Evolutionary conservation across 2,888 invertebrate genomes (phyloP), one percentile per base, ranked within the genome.

Genomic region (Drosophila bunnanda): DNA sequence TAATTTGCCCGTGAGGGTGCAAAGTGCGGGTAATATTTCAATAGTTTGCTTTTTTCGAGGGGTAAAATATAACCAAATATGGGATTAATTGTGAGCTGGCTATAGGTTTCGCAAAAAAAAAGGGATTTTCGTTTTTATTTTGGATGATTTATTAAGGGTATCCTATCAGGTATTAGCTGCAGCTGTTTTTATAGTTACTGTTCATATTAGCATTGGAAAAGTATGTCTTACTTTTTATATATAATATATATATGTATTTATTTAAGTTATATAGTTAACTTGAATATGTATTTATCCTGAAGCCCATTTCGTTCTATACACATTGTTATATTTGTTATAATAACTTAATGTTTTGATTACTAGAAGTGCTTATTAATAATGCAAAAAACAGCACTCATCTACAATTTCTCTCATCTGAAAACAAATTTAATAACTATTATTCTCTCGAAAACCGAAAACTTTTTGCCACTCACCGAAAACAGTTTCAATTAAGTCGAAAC

Each of bases 401-500:
- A 30, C 7, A 30, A 32, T 32, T 32, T 20, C 20, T 50, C 13
- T 20, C 30, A 9, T 20, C 13, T 20, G 9, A 50, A 50, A 50
- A 4, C 32, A 5, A 34, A 34, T 20, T 52, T 22, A 22, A 22
- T n/a, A 52, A 52, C 20, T 22, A 52, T 52, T 34, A 52, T 34
- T 15, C 22, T 10, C 6, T 9, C 6, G 12, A 20, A 17, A 8
- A 20, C 13, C 55, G 5, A 17, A 55, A 59, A 59, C 22, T 55
- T 9, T n/a, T 17, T 7, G 17, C 17, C 17, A n/a, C 17, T 50
- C 20, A 30, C n/a, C 32, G 9, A 25, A 79, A 79, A 83, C 52
- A 64, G 75, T 79, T 81, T 72, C 79, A 83, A 80, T 81, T 81
- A 81, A 83, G 65, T 66, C 65, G 69, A 77, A 72, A 83, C 67